Conservation (phyloP, 2,113 vertebrate genomes). For the Chaenogobius annularis region DNA sequence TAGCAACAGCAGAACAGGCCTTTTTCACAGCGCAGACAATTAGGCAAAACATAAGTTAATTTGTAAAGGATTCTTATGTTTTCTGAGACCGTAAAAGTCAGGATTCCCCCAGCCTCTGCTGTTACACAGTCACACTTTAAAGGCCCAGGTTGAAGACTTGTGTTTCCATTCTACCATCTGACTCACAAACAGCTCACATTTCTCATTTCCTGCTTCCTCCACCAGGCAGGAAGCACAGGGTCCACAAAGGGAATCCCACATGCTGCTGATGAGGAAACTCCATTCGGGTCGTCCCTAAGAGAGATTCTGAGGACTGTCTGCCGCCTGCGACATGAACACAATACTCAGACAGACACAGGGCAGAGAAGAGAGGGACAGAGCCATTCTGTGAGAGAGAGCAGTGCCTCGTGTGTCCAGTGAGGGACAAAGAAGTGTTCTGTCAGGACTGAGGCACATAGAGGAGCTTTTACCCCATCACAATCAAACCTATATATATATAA, state of each 20-base stretch:
- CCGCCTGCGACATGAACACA: not conserved
- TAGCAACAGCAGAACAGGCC: no score
- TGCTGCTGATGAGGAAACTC: constrained; percentile 50
- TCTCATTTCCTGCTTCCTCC: constrained; percentile 71
- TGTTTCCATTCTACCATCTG: constrained; percentile 38
- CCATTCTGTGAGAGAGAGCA: not conserved
- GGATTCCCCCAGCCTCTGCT: no score
- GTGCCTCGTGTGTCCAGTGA: constrained; percentile 18
- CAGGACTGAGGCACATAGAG: constrained; percentile 15
- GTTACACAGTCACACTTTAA: constrained; percentile 9
- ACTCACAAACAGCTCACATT: constrained; percentile 58
- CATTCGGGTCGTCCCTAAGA: constrained; percentile 29
- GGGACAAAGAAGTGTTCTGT: constrained; percentile 19
- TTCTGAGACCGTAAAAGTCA: no score
- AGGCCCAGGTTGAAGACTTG: not conserved
- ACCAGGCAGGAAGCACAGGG: constrained; percentile 65
- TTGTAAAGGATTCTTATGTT: no score
- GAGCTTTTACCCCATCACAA: constrained; percentile 1
- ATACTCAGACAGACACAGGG: not conserved
- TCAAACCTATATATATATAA: not conserved
- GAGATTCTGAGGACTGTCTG: constrained; percentile 13
- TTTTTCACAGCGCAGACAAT: no score
- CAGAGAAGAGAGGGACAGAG: constrained; percentile 14
- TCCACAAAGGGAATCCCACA: constrained; percentile 76
- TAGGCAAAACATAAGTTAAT: no score